These are phyloP conservation scores for Turdus rufiventris DNA, from an alignment of 2,113 vertebrate species.

Conservation along the genomic window DNA sequence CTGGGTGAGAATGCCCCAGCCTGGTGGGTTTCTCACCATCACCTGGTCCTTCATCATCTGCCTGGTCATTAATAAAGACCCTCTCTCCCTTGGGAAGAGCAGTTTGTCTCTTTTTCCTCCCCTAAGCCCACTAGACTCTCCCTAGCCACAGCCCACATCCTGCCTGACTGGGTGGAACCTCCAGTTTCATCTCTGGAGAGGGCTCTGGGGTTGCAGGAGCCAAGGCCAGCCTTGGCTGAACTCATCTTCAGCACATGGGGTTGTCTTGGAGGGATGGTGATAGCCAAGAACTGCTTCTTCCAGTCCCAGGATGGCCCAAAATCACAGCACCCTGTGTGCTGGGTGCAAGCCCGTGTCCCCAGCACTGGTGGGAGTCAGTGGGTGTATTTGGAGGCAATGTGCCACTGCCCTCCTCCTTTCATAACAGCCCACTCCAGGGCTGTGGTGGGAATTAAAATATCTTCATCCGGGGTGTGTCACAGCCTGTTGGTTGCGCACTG, in stretches of 20 bases:
- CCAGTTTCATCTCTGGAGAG: not conserved
- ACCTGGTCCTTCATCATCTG: not conserved
- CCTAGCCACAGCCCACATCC: not conserved
- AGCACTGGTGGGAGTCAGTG: not conserved
- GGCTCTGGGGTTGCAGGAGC: not conserved
- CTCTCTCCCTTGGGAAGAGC: not conserved
- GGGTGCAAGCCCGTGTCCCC: accelerated
- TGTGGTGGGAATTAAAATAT: not conserved
- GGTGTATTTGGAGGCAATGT: not conserved
- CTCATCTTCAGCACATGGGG: not conserved
- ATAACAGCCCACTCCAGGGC: not conserved
- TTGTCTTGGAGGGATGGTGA: not conserved
- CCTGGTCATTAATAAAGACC: not conserved
- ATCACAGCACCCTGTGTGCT: accelerated
- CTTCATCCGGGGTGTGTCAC: accelerated
- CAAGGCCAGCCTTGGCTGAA: not conserved
- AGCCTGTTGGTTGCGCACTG: too few relatives aligned
- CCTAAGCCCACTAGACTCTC: not conserved
- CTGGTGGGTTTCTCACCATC: not conserved
- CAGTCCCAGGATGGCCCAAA: not conserved
- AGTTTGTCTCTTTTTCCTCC: not conserved
- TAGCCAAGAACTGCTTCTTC: not conserved
- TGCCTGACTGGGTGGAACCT: not conserved
- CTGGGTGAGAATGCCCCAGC: not conserved
- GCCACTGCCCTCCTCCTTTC: not conserved